Evolutionary conservation across 1,140 invertebrate species (phyloP), one percentile per base, ranked within the genome.

Genomic region (Apis cerana): DNA sequence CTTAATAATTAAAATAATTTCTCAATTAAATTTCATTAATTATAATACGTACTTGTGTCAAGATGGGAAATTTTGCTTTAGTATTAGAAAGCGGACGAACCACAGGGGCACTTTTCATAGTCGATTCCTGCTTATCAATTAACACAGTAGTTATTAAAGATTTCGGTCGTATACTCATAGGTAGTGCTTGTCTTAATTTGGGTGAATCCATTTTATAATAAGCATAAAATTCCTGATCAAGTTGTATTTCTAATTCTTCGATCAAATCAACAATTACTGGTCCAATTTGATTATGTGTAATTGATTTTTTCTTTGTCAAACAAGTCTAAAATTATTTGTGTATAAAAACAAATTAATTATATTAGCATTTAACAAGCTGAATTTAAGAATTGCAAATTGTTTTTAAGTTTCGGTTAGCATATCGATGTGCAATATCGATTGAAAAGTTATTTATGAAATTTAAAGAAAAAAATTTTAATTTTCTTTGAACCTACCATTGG

Each of bases 221-320:
- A 71, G 90, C 85, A 27, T 85, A 90, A 27, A 94, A 92, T 65
- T 94, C 92, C 67, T 91, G 89, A 68, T 94, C 94, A 17, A 94
- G 80, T 52, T 93, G 92, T 21, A 94, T 89, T 75, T 94, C 93
- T 23, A 95, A 75, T 82, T 95, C 94, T 71, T 95, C 95, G 80
- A 95, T 95, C 1, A 95, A 85, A 82, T 95, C 95, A 3, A 95
- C 93, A 68, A 95, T 95, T 3, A 95, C 93, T 4, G 95, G 95
- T 12, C 95, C 95, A 13, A 94, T 93, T 27, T 94, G 94, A 59
- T 84, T 92, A 33, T 92, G 91, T 11, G 85, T 76, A 5, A 75
- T 21, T 7, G 82, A 81, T 56, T 86, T 89, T 15, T 89, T 89
- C 23, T 89, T 89, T 50, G 52, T 50, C 23, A 84, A 11, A 59